These are phyloP conservation scores for Danionella cerebrum DNA, from an alignment of 2,113 vertebrate species.

Conservation along the genomic window DNA sequence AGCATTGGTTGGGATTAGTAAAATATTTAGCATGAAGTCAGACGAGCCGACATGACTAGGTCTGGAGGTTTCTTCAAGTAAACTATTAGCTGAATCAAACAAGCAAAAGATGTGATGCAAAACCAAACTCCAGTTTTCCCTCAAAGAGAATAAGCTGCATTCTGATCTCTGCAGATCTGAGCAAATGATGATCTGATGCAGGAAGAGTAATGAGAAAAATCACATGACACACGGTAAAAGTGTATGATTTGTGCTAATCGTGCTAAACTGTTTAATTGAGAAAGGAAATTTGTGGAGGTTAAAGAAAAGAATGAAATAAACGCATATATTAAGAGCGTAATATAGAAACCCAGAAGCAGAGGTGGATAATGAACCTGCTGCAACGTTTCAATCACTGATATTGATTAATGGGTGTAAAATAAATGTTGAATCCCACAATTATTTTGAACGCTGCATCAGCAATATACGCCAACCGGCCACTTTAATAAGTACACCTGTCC, in stretches of 20 bases:
- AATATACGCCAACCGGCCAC: too few species aligned
- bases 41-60: background rate
- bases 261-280: too few species aligned
- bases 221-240: background rate
- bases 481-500: too few species aligned
- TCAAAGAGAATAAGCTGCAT: background rate
- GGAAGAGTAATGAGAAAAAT: background rate
- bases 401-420: too few species aligned
- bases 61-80: background rate
- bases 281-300: too few species aligned
- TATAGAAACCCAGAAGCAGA: too few species aligned
- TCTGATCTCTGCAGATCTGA: background rate
- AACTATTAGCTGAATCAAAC: background rate
- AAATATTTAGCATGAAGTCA: background rate
- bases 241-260: background rate
- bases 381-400: too few species aligned
- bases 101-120: background rate
- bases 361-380: too few species aligned
- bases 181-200: background rate
- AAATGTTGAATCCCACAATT: too few species aligned
- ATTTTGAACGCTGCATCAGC: too few species aligned
- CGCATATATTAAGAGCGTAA: too few species aligned
- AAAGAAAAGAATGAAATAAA: too few species aligned
- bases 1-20: background rate
- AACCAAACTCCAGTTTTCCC: background rate